Base-by-base conservation (phyloP, 2,888 invertebrate species). In the Erebia epiphron region DNA sequence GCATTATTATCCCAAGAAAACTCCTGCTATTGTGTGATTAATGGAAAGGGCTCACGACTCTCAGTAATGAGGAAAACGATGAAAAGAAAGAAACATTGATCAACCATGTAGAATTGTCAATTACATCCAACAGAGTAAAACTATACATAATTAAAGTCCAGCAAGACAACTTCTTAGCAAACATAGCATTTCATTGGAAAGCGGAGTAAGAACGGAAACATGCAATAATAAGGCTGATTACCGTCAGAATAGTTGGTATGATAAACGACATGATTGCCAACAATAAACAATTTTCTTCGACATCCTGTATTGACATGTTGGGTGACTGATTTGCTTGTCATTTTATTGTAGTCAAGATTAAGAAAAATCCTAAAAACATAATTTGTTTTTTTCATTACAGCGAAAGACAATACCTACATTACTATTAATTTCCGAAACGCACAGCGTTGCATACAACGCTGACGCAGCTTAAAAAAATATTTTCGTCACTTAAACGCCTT, bases 151-250 rank as follows among this genome's bases (percentile, higher is more conserved):
- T 64, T 69, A 64, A 68, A 50, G 56, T 63, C 56, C 52, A 46
- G 68, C 16, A 49, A 68, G 50, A 69, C 69, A 69, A 69, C 62
- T 69, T 49, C 57, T 60, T 41, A 50, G 60, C 41, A 35, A 50
- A 62, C 41, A 52, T 13, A 68, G 71, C 73, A 72, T 75, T n/a
- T 71, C 75, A 75, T 75, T 76, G 74, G 73, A 77, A 76, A 76
- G 73, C 73, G 72, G 65, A 63, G 69, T 66, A 77, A 73, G 71
- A 78, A 75, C 77, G 80, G 80, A 79, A 78, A 76, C 72, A 68
- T 66, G 75, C 75, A 79, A 79, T 79, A 77, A 76, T 75, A 75
- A 76, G 70, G 72, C 76, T 75, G 79, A 80, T 80, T 80, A 78
- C 77, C 68, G 75, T 71, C 76, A 71, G 73, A 69, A 72, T 16